These are phyloP conservation scores for Dromiciops gliroides DNA, from an alignment of 2,113 vertebrate genomes.

Conservation along the genomic window DNA sequence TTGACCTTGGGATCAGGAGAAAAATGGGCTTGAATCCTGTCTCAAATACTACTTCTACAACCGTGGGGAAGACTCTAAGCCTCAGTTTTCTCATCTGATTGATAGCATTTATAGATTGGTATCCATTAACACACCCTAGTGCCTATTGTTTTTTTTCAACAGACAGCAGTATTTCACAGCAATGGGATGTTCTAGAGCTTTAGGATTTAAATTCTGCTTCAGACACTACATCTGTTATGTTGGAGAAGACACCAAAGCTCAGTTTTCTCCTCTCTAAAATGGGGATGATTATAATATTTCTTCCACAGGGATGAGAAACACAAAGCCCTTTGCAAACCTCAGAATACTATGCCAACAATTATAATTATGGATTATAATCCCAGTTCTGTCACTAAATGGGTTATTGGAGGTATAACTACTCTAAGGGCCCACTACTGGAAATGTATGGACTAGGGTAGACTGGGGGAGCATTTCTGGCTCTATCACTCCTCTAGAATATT, in stretches of 20 bases:
- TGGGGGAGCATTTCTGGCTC: neutral
- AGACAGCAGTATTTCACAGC: neutral
- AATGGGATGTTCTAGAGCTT: neutral
- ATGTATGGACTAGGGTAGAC: neutral
- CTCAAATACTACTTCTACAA: too few relatives aligned
- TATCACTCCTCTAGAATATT: neutral
- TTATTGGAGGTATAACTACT: neutral
- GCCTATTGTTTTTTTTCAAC: neutral
- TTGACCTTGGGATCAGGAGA: too few relatives aligned
- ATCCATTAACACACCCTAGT: neutral
- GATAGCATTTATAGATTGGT: neutral
- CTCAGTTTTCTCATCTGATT: neutral
- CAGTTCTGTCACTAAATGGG: neutral
- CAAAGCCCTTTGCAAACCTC: neutral
- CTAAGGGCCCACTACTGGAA: neutral
- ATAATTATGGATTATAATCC: neutral
- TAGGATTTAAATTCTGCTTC: neutral
- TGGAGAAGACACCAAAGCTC: neutral
- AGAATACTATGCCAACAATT: neutral
- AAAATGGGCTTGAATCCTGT: too few relatives aligned
- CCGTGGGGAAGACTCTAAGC: too few relatives aligned
- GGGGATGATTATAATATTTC: neutral
- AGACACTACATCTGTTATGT: neutral
- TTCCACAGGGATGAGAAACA: neutral
- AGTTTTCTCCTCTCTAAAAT: neutral